Conservation (phyloP, 2,797 vertebrate species). For the Morelia viridis region DNA sequence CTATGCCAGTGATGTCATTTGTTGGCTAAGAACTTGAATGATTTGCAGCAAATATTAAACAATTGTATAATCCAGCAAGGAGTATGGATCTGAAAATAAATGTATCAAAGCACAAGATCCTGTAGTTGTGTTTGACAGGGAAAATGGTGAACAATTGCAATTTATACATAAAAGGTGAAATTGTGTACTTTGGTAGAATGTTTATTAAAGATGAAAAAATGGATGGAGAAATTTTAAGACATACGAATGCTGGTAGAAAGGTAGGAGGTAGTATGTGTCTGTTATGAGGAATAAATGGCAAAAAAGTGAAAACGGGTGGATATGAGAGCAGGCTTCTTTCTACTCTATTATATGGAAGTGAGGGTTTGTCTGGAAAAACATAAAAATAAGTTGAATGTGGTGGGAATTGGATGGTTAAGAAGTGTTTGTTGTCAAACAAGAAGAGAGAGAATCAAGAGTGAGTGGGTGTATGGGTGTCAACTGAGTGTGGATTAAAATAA, state of each 20-base stretch:
- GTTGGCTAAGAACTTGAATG: not conserved
- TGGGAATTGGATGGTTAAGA: not conserved
- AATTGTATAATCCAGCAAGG: not conserved
- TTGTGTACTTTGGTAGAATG: not conserved
- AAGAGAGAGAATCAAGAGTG: not conserved
- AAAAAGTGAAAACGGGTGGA: not conserved
- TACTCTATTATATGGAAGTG: not conserved
- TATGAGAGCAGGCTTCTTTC: not conserved
- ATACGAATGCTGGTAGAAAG: not conserved
- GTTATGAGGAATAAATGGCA: not conserved
- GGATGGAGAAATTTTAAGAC: not conserved
- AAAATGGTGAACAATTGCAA: not conserved
- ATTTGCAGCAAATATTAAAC: not conserved
- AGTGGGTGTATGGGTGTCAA: not conserved
- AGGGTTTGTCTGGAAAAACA: not conserved
- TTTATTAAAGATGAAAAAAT: not conserved
- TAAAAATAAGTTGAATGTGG: not conserved
- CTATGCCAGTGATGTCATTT: not conserved
- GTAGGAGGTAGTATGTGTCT: not conserved
- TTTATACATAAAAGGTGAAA: not conserved
- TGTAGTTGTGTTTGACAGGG: not conserved
- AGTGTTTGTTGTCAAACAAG: not conserved
- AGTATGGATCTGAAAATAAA: not conserved
- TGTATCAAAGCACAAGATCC: not conserved
- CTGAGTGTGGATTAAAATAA: not conserved